A percentile compares a stretch with the other conserved stretches of the same genome.
phyloP scores from a whole-genome alignment of 2,113 vertebrate species.

The Oreochromis spilurus region DNA sequence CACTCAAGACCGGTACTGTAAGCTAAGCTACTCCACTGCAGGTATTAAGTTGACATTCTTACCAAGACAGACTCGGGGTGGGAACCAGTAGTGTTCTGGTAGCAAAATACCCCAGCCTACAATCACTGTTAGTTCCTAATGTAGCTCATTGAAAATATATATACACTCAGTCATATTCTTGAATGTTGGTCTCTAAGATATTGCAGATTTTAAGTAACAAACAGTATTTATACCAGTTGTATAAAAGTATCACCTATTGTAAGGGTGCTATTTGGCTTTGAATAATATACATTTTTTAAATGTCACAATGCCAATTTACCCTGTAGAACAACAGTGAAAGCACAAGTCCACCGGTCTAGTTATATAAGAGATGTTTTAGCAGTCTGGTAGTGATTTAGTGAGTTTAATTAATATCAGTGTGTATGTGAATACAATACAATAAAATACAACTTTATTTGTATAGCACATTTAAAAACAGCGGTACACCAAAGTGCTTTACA shows the following conservation, averaged over 20 bases:
- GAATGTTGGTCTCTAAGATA: background rate
- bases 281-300: background rate
- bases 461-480: background rate
- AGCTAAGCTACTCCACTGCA: slow-evolving; percentile 7
- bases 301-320: background rate
- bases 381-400: background rate
- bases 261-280: background rate
- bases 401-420: background rate
- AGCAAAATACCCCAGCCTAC: background rate
- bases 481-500: background rate
- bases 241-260: background rate
- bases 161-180: background rate
- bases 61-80: too few species aligned
- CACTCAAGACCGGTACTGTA: slow-evolving; percentile 12
- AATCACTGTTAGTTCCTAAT: background rate
- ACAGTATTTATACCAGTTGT: background rate
- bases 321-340: background rate
- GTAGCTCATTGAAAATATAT: background rate
- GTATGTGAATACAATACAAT: background rate
- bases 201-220: background rate
- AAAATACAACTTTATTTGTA: background rate
- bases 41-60: background rate
- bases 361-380: background rate
- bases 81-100: background rate
- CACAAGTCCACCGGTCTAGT: background rate